phyloP scores from a whole-genome alignment of 2,797 vertebrate species.

The Hippopotamyrus pictus region DNA sequence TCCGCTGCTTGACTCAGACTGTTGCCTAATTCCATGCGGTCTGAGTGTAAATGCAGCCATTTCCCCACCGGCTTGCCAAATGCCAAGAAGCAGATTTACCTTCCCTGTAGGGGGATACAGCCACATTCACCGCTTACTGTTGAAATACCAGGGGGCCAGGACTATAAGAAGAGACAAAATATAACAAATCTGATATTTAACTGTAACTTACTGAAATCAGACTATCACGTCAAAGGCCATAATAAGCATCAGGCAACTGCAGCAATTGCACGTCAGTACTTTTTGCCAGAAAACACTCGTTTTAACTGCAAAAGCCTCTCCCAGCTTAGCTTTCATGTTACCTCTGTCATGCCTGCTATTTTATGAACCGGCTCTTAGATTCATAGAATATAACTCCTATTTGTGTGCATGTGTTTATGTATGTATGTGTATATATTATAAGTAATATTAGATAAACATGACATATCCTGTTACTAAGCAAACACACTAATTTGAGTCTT shows the following conservation, averaged over 20 bases:
- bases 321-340: background rate
- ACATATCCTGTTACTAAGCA: background rate
- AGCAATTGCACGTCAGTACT: background rate
- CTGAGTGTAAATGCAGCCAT: background rate
- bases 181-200: background rate
- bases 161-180: background rate
- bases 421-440: background rate
- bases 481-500: background rate
- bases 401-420: background rate
- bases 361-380: background rate
- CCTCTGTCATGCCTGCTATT: background rate
- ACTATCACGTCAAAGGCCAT: background rate
- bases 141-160: background rate
- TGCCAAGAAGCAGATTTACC: background rate
- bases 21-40: constrained; percentile 1
- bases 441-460: background rate
- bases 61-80: background rate
- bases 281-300: background rate
- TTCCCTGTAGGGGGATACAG: background rate
- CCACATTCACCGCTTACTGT: background rate
- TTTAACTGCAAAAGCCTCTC: background rate
- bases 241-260: background rate
- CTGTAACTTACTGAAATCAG: background rate
- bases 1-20: background rate
- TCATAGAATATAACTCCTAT: background rate